Percentiles rank a stretch among this genome's conserved stretches.
Evolutionary conservation across 2,888 invertebrate species (phyloP).

Genomic region (Hololepta plana): DNA sequence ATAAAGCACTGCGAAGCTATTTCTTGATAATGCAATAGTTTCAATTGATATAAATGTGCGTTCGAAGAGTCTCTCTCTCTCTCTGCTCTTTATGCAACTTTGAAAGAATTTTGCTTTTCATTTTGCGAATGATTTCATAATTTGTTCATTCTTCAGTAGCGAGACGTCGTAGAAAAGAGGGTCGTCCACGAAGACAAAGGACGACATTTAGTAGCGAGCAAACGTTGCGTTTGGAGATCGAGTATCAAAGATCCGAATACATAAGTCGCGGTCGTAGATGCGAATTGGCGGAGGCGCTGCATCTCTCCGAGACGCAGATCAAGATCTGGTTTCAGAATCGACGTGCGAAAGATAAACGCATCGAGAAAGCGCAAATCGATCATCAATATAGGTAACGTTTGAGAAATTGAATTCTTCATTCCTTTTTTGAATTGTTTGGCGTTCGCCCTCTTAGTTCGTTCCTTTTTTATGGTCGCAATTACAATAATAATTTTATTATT

Average conservation of each 20-base stretch:
- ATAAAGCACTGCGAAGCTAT: too few species aligned
- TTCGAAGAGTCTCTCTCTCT: too few species aligned
- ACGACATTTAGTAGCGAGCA: conserved; percentile 93
- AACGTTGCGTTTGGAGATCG: conserved; percentile 74
- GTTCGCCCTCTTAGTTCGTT: too few species aligned
- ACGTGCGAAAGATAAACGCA: conserved; percentile 87
- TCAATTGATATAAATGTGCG: too few species aligned
- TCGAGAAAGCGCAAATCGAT: conserved; percentile 89
- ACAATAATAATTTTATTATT: too few species aligned
- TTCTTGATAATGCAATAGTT: too few species aligned
- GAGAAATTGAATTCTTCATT: too few species aligned
- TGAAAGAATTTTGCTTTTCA: background rate
- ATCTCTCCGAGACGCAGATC: conserved; percentile 61
- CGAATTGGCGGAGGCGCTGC: conserved; percentile 53
- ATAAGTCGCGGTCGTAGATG: conserved; percentile 73
- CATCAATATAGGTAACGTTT: conserved; percentile 70
- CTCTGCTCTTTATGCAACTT: conserved; percentile 2
- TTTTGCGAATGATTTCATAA: too few species aligned
- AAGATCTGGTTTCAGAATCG: conserved; percentile 92
- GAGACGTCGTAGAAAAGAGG: conserved; percentile 68
- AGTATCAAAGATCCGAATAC: conserved; percentile 84
- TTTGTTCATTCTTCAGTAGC: conserved; percentile 42
- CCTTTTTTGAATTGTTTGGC: too few species aligned
- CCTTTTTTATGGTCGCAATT: too few species aligned
- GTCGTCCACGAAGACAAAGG: conserved; percentile 71